These are phyloP conservation scores for Mesorhabditis spiculigera DNA, from an alignment of 2,888 invertebrate species.

Conservation along the genomic window DNA sequence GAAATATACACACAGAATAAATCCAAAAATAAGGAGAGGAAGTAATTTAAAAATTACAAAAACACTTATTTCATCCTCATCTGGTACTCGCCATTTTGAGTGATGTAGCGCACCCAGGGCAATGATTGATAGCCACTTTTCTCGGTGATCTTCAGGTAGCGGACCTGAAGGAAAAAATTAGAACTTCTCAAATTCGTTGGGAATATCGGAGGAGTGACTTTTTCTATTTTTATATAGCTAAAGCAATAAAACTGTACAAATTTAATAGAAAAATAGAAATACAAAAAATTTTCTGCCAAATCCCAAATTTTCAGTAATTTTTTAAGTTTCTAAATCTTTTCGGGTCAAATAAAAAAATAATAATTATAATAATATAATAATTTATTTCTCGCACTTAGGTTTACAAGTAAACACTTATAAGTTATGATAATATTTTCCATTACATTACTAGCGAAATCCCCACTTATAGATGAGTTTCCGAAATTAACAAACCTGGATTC, in stretches of 20 bases:
- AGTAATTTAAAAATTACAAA: not conserved
- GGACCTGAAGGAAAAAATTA: conserved; percentile 64
- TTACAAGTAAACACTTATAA: too few species aligned
- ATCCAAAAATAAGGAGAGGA: not conserved
- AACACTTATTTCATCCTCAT: conserved; percentile 68
- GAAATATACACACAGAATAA: not conserved
- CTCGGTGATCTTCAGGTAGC: conserved; percentile 94
- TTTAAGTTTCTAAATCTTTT: not conserved
- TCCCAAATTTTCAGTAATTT: too few species aligned
- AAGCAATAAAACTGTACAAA: too few species aligned
- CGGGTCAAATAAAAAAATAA: not conserved
- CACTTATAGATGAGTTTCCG: not conserved
- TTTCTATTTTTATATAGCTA: too few species aligned
- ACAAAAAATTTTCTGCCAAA: too few species aligned
- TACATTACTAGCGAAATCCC: not conserved
- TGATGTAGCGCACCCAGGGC: conserved; percentile 99
- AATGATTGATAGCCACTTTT: conserved; percentile 97
- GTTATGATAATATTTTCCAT: conserved; percentile 4
- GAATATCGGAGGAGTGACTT: too few species aligned
- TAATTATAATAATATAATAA: too few species aligned
- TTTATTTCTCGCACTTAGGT: too few species aligned
- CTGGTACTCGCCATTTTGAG: conserved; percentile 97
- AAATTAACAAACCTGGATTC: conserved; percentile 76
- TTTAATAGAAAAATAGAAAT: too few species aligned
- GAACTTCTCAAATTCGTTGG: not conserved